Percentiles rank a stretch among this genome's conserved stretches.
phyloP scores from a whole-genome alignment of 2,113 vertebrate genomes.

The Sander vitreus region DNA sequence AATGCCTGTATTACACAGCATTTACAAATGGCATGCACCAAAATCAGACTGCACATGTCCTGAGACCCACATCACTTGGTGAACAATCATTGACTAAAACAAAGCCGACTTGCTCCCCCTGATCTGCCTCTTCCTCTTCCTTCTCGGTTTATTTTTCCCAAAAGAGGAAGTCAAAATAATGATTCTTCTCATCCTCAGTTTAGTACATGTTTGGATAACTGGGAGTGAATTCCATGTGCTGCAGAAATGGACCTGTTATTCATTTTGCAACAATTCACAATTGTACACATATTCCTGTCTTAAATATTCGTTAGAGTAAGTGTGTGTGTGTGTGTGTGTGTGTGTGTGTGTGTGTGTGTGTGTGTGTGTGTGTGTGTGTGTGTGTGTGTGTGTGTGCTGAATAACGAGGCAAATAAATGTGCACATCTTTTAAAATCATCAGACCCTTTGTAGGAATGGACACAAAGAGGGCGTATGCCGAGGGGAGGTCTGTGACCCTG shows the following conservation, averaged over 20 bases:
- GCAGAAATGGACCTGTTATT: not conserved
- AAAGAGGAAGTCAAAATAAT: constrained; percentile 44
- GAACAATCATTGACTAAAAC: constrained; percentile 29
- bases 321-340: too few species aligned
- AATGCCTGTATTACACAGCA: not conserved
- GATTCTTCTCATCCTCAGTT: not conserved
- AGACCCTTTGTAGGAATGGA: constrained; percentile 15
- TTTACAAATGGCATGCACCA: not conserved
- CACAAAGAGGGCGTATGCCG: constrained; percentile 72
- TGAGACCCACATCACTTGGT: not conserved
- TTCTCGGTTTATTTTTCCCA: constrained; percentile 41
- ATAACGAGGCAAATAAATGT: not conserved
- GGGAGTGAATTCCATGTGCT: not conserved
- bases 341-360: not conserved
- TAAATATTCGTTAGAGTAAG: not conserved
- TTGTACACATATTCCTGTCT: not conserved
- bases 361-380: too few species aligned
- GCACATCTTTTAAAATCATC: constrained; percentile 20
- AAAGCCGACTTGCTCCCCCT: not conserved
- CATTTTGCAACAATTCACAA: not conserved
- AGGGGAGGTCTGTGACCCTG: not conserved
- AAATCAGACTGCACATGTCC: not conserved
- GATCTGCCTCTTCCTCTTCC: constrained; percentile 39
- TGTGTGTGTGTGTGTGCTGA: not conserved
- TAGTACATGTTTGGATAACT: not conserved